A percentile compares a stretch with the other conserved stretches of the same genome.
phyloP scores from a whole-genome alignment of 2,797 vertebrate genomes.

The Onychomys leucogaster region DNA sequence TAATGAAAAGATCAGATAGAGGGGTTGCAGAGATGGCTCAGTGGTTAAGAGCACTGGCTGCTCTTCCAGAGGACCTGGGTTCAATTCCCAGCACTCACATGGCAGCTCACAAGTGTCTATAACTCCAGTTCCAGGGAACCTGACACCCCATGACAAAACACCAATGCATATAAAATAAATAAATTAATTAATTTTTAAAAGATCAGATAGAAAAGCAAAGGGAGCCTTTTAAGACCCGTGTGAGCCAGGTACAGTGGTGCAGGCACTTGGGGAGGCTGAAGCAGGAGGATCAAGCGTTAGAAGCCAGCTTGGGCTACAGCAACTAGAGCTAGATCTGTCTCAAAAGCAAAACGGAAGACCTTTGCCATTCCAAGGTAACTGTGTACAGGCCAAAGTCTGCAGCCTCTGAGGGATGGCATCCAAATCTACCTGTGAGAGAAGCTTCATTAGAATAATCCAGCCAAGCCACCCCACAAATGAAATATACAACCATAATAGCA shows the following conservation, averaged over 20 bases:
- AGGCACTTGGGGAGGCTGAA: neutral
- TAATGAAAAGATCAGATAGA: neutral
- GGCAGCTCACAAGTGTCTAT: neutral
- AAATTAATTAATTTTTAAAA: neutral
- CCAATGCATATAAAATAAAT: neutral
- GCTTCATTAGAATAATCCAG: neutral
- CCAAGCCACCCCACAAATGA: neutral
- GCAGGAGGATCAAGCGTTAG: neutral
- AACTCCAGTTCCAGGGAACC: neutral
- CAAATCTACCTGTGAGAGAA: neutral
- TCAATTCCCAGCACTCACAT: neutral
- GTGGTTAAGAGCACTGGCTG: too few species aligned
- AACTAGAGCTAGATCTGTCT: neutral
- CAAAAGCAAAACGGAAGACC: neutral
- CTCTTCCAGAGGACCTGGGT: neutral
- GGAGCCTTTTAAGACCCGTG: neutral
- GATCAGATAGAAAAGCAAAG: neutral
- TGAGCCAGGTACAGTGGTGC: neutral
- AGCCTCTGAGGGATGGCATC: neutral
- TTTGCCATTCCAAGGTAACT: neutral
- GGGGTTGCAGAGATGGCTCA: too few species aligned
- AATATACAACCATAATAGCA: neutral
- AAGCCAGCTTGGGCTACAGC: neutral
- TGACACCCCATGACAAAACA: neutral
- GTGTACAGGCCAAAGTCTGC: neutral